Evolutionary conservation across 1,140 invertebrate genomes (phyloP).

Genomic region (Holotrichia oblita): DNA sequence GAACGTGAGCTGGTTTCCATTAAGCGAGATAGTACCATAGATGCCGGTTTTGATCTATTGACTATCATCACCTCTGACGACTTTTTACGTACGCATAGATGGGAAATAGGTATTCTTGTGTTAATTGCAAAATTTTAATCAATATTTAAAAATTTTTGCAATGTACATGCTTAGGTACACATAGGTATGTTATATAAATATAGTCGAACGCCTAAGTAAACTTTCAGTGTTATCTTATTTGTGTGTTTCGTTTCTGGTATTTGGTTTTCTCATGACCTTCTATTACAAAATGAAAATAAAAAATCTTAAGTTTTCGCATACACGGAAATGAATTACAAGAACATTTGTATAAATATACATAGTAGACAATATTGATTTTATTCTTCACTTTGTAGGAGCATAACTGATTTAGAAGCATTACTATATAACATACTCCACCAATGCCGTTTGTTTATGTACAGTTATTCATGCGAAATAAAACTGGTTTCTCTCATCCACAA

Average conservation of each 20-base stretch:
- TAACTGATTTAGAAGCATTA: too few species aligned
- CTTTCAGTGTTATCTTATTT: neutral
- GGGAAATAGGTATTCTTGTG: neutral
- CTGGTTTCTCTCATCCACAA: too few species aligned
- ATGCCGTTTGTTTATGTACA: too few species aligned
- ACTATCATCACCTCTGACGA: too few species aligned
- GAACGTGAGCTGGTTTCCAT: neutral
- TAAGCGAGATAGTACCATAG: neutral
- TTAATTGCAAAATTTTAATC: slow-evolving; percentile 8
- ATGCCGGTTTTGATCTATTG: too few species aligned
- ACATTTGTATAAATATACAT: neutral
- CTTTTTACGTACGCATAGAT: too few species aligned
- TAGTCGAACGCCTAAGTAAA: neutral
- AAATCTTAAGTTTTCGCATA: neutral
- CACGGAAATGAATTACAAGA: neutral
- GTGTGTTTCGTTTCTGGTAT: slow-evolving; percentile 11
- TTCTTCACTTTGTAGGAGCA: too few species aligned
- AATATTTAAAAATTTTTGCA: neutral
- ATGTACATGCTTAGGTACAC: neutral
- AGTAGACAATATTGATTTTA: too few species aligned
- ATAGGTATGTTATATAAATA: slow-evolving; percentile 14
- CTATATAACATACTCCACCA: too few species aligned
- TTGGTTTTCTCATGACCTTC: slow-evolving; percentile 16
- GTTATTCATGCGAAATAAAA: too few species aligned
- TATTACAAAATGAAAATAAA: neutral